Base-by-base conservation (phyloP, 92 coral and sea anemone species). In the Nematostella vectensis region DNA sequence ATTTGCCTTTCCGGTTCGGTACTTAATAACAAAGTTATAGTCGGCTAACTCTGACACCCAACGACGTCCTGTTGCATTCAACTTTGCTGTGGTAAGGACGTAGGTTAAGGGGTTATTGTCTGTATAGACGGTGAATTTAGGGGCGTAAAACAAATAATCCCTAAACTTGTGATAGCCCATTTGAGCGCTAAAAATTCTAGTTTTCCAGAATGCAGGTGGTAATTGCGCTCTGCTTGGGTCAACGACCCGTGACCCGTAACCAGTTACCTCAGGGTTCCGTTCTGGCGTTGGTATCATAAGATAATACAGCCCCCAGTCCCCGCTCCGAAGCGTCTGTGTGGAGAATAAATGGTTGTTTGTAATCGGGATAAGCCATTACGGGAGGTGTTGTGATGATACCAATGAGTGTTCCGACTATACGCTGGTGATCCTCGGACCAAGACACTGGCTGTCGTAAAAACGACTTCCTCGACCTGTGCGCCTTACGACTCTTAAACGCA, bases 211-310 rank as follows among this genome's bases (percentile, higher is more conserved):
- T 36, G 42, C 42, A 45, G 18, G 21, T 45, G 51, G 23, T 45
- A 6, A 45, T 45, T 45, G 51, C 23, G 51, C 23, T 45, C 51
- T 19, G 51, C 23, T 45, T 11, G 18, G 18, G 51, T 45, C 4
- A 45, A 19, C 4, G 51, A 45, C 21, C n/a, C 51, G 51, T 45
- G 51, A 45, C 23, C 51, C 51, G 18, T 45, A 45, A 4, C 51
- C 9, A 45, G 18, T 45, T 11, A 45, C 42, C 42, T 15, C 15
- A 8, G 15, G 42, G 8, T 36, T 36, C 15, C 42, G 9, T 36
- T 36, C 9, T 15, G 8, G 42, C 15, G 8, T 36, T 36, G 8
- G 42, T n/a, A n/a, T n/a, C n/a, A n/a, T n/a, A 36, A 8, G 15
- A 36, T n/a, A 36, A 36, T 15, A 36, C 42, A 8, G 15, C 51